phyloP scores from a whole-genome alignment of 2,888 invertebrate species.

The Heliconius hortense region DNA sequence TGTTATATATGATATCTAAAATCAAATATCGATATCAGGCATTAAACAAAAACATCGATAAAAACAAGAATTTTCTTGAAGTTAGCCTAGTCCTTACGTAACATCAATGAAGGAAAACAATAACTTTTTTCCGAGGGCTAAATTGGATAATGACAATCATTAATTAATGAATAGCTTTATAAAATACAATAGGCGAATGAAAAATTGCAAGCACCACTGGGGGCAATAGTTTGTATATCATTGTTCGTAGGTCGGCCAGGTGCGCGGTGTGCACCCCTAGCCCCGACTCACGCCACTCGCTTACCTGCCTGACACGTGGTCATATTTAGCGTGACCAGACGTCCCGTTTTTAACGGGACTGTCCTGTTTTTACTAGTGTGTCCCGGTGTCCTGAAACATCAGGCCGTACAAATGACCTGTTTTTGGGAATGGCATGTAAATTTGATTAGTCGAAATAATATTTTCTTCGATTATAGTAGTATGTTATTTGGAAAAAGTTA shows the following conservation, averaged over 20 bases:
- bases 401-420: too few species aligned
- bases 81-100: not conserved
- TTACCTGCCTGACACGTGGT: slow-evolving; percentile 28
- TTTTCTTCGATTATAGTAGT: too few species aligned
- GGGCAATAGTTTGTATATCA: not conserved
- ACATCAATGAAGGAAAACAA: not conserved
- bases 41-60: not conserved
- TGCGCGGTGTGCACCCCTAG: slow-evolving; percentile 44
- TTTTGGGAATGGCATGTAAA: too few species aligned
- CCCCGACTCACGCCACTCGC: slow-evolving; percentile 38
- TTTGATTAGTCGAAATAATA: too few species aligned
- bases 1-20: not conserved
- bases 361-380: too few species aligned
- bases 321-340: not conserved
- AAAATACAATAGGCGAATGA: not conserved
- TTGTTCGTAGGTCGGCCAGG: slow-evolving; percentile 37
- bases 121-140: not conserved
- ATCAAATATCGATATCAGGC: not conserved
- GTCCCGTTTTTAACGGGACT: too few species aligned
- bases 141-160: not conserved
- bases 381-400: too few species aligned
- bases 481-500: too few species aligned
- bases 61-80: not conserved
- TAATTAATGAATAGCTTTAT: not conserved
- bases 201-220: not conserved